Base-by-base conservation (phyloP, 2,797 vertebrate species). In the Poeciliopsis turneri region DNA sequence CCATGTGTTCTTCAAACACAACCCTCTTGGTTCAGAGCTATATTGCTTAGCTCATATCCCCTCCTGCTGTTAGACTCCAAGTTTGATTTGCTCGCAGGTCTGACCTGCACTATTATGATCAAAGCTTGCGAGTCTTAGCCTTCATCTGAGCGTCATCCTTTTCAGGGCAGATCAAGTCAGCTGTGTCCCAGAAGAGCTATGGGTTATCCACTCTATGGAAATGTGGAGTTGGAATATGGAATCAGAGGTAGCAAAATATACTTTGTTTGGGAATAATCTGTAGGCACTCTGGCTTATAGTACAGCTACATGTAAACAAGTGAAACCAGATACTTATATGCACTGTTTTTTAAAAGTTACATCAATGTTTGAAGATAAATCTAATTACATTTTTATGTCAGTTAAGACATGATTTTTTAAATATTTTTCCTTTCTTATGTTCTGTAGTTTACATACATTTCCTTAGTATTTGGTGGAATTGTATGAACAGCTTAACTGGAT, bases 81-180 rank as follows among this genome's bases (percentile, higher is more conserved):
- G 85, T 76, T 85, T 80, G 53, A 85, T 89, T 77, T 90, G 82
- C 90, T 92, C 78, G 79, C 45, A 45, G 46, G 43, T 75, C 82
- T 87, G 82, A 88, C 83, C 85, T 75, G 49, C 85, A 72, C 78
- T 76, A 84, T 66, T 11, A 72, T 36, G 84, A 89, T 92, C 88
- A 92, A 92, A 93, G 90, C 74, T 74, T 28, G 16, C 51, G 68
- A 78, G 49, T 73, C 68, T 71, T 74, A 28, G 74, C 68, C 64
- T 83, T 84, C 66, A 76, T 80, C 64, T 75, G 36, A 16, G 49
- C 78, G 75, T 57, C 78, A 57, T 75, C 30, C 18, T 80, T 72
- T 72, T 33, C n/a, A 79, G 16, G 23, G 25, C 51, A 33, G 46
- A 57, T 49, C 43, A 78, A 75, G 57, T n/a, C 57, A 9, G 39